Conservation (phyloP, 2,888 invertebrate species). For the Heliconius sara region DNA sequence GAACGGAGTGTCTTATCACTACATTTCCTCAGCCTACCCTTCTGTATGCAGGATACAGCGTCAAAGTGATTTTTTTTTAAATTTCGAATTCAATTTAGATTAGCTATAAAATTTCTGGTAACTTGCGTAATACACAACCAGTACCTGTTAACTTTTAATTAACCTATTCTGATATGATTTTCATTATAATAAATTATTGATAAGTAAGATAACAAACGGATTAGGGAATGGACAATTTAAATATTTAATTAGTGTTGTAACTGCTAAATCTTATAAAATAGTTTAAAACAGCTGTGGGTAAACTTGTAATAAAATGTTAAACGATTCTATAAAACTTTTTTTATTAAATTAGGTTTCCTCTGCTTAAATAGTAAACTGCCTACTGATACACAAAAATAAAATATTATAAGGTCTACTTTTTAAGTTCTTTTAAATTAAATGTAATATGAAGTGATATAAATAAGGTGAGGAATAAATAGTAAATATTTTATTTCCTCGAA, state of each 20-base stretch:
- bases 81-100: constrained; percentile 7
- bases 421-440: too few relatives aligned
- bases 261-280: constrained; percentile 23
- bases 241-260: constrained; percentile 36
- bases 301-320: background rate
- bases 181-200: constrained; percentile 37
- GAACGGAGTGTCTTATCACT: too few relatives aligned
- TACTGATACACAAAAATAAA: too few relatives aligned
- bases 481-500: too few relatives aligned
- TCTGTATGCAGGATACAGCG: too few relatives aligned
- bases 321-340: background rate
- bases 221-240: constrained; percentile 19
- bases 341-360: too few relatives aligned
- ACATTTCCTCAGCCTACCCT: too few relatives aligned
- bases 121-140: constrained; percentile 5
- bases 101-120: background rate
- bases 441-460: too few relatives aligned
- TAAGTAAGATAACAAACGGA: constrained; percentile 28
- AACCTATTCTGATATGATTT: constrained; percentile 20
- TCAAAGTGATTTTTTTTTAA: background rate
- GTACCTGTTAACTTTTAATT: constrained; percentile 20
- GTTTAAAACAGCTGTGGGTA: constrained; percentile 21
- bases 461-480: too few relatives aligned
- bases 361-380: too few relatives aligned
- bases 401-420: too few relatives aligned